phyloP scores from a whole-genome alignment of 1,140 invertebrate genomes.

The Portunus trituberculatus region DNA sequence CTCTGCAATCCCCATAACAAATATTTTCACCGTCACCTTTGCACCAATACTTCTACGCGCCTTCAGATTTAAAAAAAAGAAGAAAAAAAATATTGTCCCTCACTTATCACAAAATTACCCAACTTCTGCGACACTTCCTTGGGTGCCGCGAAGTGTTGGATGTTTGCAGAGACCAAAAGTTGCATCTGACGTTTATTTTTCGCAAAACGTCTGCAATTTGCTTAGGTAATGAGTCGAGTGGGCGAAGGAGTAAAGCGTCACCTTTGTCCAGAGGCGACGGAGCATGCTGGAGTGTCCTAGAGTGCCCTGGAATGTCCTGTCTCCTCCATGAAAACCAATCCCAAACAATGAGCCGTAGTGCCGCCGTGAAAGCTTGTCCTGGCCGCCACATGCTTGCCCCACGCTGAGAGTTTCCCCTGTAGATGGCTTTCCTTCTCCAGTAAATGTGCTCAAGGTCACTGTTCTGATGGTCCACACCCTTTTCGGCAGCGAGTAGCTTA shows the following conservation, averaged over 20 bases:
- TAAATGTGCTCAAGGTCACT: not conserved
- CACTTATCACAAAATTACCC: no score
- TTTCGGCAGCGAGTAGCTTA: not conserved
- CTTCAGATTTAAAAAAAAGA: no score
- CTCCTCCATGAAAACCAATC: not conserved
- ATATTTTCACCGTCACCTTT: not conserved
- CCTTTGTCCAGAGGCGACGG: no score
- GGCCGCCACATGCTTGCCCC: not conserved
- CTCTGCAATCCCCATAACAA: not conserved
- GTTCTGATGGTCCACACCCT: slow-evolving; percentile 1
- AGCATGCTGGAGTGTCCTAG: no score
- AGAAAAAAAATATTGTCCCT: no score
- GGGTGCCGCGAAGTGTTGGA: no score
- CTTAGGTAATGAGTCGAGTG: no score
- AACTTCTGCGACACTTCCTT: no score
- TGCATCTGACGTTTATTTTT: no score
- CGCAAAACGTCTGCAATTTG: no score
- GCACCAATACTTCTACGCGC: not conserved
- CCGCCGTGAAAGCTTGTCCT: not conserved
- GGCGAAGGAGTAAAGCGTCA: no score
- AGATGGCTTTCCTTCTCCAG: not conserved
- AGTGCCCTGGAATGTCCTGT: not conserved
- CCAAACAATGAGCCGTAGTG: not conserved
- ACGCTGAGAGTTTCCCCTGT: not conserved
- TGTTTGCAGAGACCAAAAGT: no score